phyloP scores from a whole-genome alignment of 1,140 invertebrate species.

The Calliopsis andreniformis region DNA sequence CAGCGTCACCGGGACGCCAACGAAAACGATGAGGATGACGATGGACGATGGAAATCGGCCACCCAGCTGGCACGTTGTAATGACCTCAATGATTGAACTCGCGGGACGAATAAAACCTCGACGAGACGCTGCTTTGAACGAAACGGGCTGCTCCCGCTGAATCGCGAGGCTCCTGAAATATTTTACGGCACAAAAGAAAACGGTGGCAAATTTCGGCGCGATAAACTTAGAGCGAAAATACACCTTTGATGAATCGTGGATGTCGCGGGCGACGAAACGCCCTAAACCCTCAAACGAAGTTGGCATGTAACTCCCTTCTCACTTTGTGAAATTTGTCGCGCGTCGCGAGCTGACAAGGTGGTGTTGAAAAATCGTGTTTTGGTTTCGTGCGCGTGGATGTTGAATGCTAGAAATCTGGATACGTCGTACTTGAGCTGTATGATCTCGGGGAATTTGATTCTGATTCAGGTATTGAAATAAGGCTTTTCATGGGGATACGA shows the following conservation, averaged over 20 bases:
- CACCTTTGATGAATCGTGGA: background rate
- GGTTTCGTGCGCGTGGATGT: background rate
- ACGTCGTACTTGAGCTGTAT: too few species aligned
- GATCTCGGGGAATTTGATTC: too few species aligned
- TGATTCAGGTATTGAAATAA: too few species aligned
- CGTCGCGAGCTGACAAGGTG: background rate
- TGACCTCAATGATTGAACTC: constrained; percentile 48
- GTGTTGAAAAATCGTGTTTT: background rate
- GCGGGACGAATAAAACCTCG: constrained; percentile 7
- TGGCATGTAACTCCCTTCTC: background rate
- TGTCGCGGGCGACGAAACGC: background rate
- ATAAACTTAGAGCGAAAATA: constrained; percentile 1
- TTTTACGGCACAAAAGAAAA: constrained; percentile 8
- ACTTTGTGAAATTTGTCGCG: background rate
- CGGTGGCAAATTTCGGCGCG: too few species aligned
- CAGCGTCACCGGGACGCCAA: background rate
- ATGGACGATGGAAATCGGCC: constrained; percentile 53
- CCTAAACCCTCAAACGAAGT: background rate
- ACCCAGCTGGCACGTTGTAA: constrained; percentile 54
- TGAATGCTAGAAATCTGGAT: background rate
- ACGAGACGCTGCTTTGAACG: constrained; percentile 36
- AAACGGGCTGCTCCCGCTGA: background rate
- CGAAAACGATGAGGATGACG: constrained; percentile 45
- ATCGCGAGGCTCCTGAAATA: constrained; percentile 16
- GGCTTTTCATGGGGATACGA: too few species aligned